A percentile compares a stretch with the other conserved stretches of the same genome.
These are phyloP conservation scores for Drosophila truncata DNA, from an alignment of 1,140 invertebrate species.

Conservation along the genomic window DNA sequence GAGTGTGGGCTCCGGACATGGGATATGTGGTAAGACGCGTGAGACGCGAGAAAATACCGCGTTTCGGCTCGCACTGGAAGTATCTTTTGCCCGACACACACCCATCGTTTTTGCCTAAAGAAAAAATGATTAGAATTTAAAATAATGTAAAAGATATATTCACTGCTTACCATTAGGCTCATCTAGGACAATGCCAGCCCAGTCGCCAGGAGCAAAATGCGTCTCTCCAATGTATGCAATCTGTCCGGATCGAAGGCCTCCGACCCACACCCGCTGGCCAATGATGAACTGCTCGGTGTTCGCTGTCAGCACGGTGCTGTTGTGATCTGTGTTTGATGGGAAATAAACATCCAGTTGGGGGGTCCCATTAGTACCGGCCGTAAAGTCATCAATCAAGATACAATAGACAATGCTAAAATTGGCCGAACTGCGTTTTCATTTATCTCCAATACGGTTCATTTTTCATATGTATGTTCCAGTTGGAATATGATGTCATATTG, in stretches of 20 bases:
- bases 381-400: slow-evolving; percentile 54
- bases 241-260: slow-evolving; percentile 96
- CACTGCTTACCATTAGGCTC: slow-evolving; percentile 91
- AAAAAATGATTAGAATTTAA: rapidly evolving
- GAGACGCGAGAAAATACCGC: slow-evolving; percentile 96
- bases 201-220: slow-evolving; percentile 97
- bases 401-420: slow-evolving; percentile 37
- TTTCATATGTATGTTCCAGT: slow-evolving; percentile 33
- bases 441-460: slow-evolving; percentile 22
- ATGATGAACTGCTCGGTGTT: slow-evolving; percentile 98
- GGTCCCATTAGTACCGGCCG: slow-evolving; percentile 30
- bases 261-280: slow-evolving; percentile 97
- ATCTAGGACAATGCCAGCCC: slow-evolving; percentile 98
- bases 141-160: too few relatives aligned
- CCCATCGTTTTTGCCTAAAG: slow-evolving; percentile 97
- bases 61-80: slow-evolving; percentile 97
- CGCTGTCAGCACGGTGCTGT: slow-evolving; percentile 93
- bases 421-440: slow-evolving; percentile 44
- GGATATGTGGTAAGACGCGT: slow-evolving; percentile 93
- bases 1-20: slow-evolving; percentile 84
- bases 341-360: slow-evolving; percentile 16
- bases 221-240: slow-evolving; percentile 99
- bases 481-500: slow-evolving; percentile 75
- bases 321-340: slow-evolving; percentile 90
- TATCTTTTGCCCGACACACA: slow-evolving; percentile 96